Conservation (phyloP, 2,113 vertebrate genomes). For the Cottus gobio region DNA sequence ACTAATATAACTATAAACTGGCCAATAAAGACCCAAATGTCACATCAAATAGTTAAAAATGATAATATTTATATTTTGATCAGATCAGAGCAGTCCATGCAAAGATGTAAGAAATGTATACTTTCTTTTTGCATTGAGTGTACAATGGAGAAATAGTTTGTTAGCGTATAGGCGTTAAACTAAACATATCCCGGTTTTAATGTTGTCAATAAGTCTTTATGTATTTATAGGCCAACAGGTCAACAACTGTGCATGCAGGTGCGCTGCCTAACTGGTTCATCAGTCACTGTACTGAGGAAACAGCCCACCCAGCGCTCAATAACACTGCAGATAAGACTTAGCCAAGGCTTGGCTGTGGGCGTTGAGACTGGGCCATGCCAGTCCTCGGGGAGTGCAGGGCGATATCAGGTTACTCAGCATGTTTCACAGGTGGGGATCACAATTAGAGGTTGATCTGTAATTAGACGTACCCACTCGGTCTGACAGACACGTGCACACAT, state of each 20-base stretch:
- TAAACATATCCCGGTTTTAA: not conserved
- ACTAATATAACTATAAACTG: not conserved
- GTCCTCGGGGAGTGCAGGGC: constrained; percentile 11
- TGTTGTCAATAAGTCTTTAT: not conserved
- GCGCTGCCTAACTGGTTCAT: not conserved
- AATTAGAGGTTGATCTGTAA: constrained; percentile 74
- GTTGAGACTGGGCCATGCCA: constrained; percentile 23
- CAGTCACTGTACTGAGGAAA: not conserved
- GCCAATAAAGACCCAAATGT: not conserved
- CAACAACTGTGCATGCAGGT: not conserved
- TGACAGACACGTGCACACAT: constrained; percentile 28
- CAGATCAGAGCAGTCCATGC: not conserved
- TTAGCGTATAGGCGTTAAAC: not conserved
- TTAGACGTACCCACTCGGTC: constrained; percentile 58
- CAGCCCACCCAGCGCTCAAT: not conserved
- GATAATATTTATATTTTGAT: not conserved
- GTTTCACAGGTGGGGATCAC: constrained; percentile 55
- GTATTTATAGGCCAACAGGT: not conserved
- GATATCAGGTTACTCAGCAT: constrained; percentile 67
- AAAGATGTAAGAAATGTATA: not conserved
- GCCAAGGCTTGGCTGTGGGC: constrained; percentile 12
- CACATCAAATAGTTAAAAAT: not conserved
- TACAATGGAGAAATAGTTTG: not conserved
- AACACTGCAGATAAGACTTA: not conserved
- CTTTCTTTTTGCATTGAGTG: not conserved